phyloP scores from a whole-genome alignment of 2,888 invertebrate genomes.

The Dendrolimus pini region DNA sequence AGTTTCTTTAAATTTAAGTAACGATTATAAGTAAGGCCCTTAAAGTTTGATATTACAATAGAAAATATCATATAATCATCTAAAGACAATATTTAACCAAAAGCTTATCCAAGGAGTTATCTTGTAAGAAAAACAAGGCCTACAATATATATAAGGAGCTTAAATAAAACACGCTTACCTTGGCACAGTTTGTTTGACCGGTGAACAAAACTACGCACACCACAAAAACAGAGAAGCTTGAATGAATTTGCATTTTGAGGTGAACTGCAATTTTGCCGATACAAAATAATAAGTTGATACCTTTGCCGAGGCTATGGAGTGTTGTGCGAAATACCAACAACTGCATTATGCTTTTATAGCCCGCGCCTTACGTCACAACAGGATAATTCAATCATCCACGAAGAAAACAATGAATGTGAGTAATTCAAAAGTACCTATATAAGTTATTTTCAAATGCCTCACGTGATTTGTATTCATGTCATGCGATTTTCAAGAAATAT shows the following conservation, averaged over 20 bases:
- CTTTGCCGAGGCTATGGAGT: neutral
- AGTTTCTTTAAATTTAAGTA: too few relatives aligned
- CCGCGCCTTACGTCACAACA: neutral
- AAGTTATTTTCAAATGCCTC: neutral
- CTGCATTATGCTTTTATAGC: neutral
- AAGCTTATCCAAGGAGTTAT: too few relatives aligned
- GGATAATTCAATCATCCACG: neutral
- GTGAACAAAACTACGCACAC: neutral
- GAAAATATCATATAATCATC: too few relatives aligned
- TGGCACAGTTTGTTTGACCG: neutral
- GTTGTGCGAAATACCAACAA: neutral
- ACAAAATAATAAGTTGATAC: neutral
- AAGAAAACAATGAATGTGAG: neutral
- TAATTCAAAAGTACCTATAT: neutral
- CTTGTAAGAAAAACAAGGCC: too few relatives aligned
- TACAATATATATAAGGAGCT: too few relatives aligned
- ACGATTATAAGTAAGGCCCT: too few relatives aligned
- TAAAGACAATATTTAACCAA: too few relatives aligned
- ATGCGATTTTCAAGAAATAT: neutral
- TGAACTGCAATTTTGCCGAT: neutral
- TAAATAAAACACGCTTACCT: neutral
- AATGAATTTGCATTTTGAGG: neutral
- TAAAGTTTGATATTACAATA: too few relatives aligned
- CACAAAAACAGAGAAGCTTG: neutral
- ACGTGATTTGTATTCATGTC: neutral